Conservation (phyloP, 2,113 vertebrate genomes). For the Oncorhynchus kisutch region DNA sequence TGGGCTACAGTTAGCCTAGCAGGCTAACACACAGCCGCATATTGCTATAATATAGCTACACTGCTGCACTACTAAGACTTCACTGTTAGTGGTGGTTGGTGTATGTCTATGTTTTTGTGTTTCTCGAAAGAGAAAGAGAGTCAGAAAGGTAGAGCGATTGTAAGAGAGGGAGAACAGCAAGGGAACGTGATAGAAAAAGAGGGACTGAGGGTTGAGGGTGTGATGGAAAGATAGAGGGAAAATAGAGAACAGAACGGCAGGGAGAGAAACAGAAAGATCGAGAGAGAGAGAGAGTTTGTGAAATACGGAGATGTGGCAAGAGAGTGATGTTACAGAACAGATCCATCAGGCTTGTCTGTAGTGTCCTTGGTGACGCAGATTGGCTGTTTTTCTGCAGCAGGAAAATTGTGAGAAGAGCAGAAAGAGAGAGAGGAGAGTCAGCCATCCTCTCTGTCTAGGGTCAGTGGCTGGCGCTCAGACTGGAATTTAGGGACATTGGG, state of each 20-base stretch:
- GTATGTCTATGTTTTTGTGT: not conserved
- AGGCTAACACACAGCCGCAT: constrained; percentile 11
- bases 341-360: constrained; percentile 51
- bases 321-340: constrained; percentile 27
- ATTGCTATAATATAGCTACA: not conserved
- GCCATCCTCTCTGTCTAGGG: constrained; percentile 36
- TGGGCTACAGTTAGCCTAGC: no score
- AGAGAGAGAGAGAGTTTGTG: constrained; percentile 10
- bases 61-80: not conserved
- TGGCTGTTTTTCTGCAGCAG: constrained; percentile 54
- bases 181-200: not conserved
- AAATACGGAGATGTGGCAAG: not conserved
- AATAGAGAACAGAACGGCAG: constrained; percentile 3
- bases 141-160: constrained; percentile 11
- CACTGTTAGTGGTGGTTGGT: not conserved
- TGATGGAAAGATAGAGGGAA: not conserved
- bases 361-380: constrained; percentile 64
- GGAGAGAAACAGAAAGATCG: constrained; percentile 20
- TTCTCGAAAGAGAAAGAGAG: not conserved
- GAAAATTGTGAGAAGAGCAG: constrained; percentile 24
- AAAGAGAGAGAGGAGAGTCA: constrained; percentile 2
- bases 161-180: constrained; percentile 19
- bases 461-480: constrained; percentile 43
- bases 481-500: constrained; percentile 36
- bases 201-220: not conserved